phyloP scores from a whole-genome alignment of 2,797 vertebrate genomes.

The Sciurus vulgaris region DNA sequence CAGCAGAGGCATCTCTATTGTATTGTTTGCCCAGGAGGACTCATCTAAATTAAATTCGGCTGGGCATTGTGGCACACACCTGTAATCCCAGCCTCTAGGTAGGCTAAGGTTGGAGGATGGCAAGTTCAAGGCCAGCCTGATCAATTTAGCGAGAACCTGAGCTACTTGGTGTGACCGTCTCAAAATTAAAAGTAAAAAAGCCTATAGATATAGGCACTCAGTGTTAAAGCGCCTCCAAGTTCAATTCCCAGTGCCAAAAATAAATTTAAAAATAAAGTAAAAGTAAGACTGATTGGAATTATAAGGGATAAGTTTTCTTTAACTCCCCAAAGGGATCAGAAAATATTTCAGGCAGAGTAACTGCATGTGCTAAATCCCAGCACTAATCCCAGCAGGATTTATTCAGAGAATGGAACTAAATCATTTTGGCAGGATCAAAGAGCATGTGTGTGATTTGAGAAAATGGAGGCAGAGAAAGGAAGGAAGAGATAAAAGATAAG shows the following conservation, averaged over 20 bases:
- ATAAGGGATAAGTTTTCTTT: not conserved
- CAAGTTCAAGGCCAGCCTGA: too few relatives aligned
- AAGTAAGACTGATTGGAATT: not conserved
- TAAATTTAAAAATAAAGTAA: too few relatives aligned
- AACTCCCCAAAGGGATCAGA: not conserved
- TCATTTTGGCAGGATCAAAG: not conserved
- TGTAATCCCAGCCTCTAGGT: too few relatives aligned
- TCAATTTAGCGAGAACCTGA: too few relatives aligned
- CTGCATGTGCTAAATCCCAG: not conserved
- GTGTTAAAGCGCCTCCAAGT: too few relatives aligned
- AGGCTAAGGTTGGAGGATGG: too few relatives aligned
- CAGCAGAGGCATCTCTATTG: not conserved
- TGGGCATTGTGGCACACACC: too few relatives aligned
- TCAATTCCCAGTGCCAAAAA: too few relatives aligned
- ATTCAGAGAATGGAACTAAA: conserved; percentile 8
- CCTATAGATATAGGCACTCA: too few relatives aligned
- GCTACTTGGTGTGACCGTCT: too few relatives aligned
- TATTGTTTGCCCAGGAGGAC: not conserved
- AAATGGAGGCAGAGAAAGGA: not conserved
- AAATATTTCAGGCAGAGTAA: not conserved
- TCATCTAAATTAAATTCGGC: not conserved
- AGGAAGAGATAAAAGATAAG: not conserved
- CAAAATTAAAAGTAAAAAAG: too few relatives aligned
- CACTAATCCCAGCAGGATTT: not conserved
- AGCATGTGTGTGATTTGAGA: not conserved